Evolutionary conservation across 1,140 invertebrate species (phyloP).

Genomic region (Euwallacea fornicatus): DNA sequence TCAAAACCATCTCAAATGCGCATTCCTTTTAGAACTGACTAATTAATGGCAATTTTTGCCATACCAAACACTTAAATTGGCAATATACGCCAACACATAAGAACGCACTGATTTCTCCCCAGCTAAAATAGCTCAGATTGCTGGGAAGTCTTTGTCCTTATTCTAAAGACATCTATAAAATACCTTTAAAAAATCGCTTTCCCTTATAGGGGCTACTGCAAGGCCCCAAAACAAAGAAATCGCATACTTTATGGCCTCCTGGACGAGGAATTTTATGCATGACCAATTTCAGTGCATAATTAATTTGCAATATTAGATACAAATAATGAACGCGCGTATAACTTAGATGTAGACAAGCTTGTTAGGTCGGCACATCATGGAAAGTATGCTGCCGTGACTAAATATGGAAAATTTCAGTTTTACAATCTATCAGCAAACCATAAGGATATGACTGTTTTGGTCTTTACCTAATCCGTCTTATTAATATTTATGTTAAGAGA

Average conservation of each 20-base stretch:
- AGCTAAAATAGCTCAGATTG: slow-evolving; percentile 14
- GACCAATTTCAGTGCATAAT: slow-evolving; percentile 26
- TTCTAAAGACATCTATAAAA: slow-evolving; percentile 8
- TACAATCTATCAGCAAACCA: slow-evolving; percentile 1
- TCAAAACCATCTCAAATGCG: too few species aligned
- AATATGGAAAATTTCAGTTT: slow-evolving; percentile 17
- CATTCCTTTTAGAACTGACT: too few species aligned
- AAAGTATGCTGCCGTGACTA: slow-evolving; percentile 16
- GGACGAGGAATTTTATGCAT: slow-evolving; percentile 15
- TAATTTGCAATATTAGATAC: slow-evolving; percentile 21
- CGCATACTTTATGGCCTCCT: slow-evolving; percentile 11
- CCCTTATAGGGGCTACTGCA: slow-evolving; percentile 12
- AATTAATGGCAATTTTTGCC: background rate
- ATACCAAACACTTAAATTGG: slow-evolving; percentile 4
- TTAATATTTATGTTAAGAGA: too few species aligned
- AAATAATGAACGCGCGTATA: slow-evolving; percentile 15
- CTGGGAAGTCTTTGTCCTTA: slow-evolving; percentile 10
- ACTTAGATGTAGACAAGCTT: slow-evolving; percentile 12
- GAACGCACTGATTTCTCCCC: slow-evolving; percentile 4
- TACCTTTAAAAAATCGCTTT: slow-evolving; percentile 11
- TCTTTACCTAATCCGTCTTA: too few species aligned
- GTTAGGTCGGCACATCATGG: slow-evolving; percentile 2
- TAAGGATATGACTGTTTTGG: slow-evolving; percentile 4
- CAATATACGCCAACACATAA: slow-evolving; percentile 6
- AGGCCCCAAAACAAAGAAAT: slow-evolving; percentile 27